Percentiles rank a stretch among this genome's conserved stretches.
phyloP scores from a whole-genome alignment of 1,140 invertebrate species.

The Hyles vespertilio region DNA sequence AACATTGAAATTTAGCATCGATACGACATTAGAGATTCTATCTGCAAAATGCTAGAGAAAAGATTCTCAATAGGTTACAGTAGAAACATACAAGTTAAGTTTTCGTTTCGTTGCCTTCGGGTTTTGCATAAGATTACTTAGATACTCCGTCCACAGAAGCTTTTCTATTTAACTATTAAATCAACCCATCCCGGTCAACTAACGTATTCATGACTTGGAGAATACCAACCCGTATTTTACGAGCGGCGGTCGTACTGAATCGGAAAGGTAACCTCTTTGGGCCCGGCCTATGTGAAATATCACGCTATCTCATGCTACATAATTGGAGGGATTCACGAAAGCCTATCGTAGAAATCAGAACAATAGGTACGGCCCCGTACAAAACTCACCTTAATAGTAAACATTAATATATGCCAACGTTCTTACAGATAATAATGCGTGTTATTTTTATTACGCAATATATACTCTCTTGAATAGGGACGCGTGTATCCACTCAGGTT shows the following conservation, averaged over 20 bases:
- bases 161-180: conserved; percentile 68
- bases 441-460: conserved; percentile 3
- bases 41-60: too few species aligned
- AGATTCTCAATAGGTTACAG: too few species aligned
- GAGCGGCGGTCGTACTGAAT: conserved; percentile 52
- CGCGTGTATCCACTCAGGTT: not conserved
- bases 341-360: conserved; percentile 3
- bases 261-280: conserved; percentile 53
- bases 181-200: conserved; percentile 43
- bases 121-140: conserved; percentile 14
- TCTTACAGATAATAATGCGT: not conserved
- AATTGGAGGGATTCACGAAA: conserved; percentile 44
- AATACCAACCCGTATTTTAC: conserved; percentile 56
- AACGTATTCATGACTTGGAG: conserved; percentile 65
- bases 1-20: too few species aligned
- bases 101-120: too few species aligned
- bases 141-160: conserved; percentile 33
- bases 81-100: too few species aligned
- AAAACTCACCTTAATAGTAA: not conserved
- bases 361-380: not conserved
- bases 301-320: conserved; percentile 44
- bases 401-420: conserved; percentile 1
- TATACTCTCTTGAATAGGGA: not conserved
- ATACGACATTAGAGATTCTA: too few species aligned
- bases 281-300: conserved; percentile 44